These are phyloP conservation scores for Saturnia pavonia DNA, from an alignment of 2,888 invertebrate genomes.

Conservation along the genomic window DNA sequence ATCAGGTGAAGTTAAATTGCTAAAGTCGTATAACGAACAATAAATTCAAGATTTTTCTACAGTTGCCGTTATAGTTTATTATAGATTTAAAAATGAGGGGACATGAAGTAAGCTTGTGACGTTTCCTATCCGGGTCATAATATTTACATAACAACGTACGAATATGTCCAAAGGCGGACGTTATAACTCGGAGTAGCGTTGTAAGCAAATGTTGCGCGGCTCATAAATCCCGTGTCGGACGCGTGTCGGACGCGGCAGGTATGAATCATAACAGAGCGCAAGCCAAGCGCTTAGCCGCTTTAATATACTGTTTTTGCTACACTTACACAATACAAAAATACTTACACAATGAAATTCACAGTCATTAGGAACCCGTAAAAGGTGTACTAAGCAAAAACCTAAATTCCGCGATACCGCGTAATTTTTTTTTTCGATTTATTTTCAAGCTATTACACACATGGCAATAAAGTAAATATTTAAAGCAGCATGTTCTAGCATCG, in stretches of 20 bases:
- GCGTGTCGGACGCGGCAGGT: conserved; percentile 35
- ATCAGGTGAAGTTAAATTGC: background rate
- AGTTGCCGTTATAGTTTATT: background rate
- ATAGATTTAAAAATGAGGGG: background rate
- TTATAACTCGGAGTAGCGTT: conserved; percentile 15
- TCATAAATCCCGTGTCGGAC: conserved; percentile 39
- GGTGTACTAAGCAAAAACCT: too few species aligned
- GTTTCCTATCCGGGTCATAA: background rate
- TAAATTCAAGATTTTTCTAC: background rate
- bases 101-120: background rate
- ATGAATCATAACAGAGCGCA: conserved; percentile 19
- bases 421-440: too few species aligned
- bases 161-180: conserved; percentile 33
- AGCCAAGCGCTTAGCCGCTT: background rate
- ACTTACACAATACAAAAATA: background rate
- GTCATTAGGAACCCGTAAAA: background rate
- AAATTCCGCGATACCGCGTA: too few species aligned
- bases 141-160: background rate
- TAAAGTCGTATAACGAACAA: background rate
- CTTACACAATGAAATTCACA: background rate
- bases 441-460: too few species aligned
- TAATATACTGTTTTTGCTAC: background rate
- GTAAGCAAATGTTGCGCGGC: conserved; percentile 35
- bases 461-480: too few species aligned
- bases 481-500: too few species aligned